These are phyloP conservation scores for Ormyrus nitidulus DNA, from an alignment of 2,888 invertebrate genomes.

Conservation along the genomic window DNA sequence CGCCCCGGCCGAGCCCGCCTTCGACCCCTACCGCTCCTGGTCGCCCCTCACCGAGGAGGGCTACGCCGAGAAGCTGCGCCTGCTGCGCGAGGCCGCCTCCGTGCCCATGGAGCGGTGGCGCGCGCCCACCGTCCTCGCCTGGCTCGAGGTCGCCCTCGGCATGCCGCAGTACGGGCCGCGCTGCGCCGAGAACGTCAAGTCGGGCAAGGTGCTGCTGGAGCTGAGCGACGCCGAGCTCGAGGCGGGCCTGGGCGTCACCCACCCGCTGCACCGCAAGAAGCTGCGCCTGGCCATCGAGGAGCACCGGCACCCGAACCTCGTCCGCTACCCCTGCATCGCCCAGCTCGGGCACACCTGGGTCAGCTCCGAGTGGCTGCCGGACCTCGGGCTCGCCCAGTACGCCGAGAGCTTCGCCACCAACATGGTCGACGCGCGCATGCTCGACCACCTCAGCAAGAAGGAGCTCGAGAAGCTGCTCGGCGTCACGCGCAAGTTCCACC, in stretches of 20 bases:
- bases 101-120: constrained; percentile 94
- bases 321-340: constrained; percentile 91
- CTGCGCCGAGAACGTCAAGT: constrained; percentile 95
- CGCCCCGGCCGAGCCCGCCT: constrained; percentile 77
- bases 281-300: constrained; percentile 95
- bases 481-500: constrained; percentile 95
- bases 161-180: constrained; percentile 95
- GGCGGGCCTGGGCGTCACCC: constrained; percentile 91
- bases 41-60: constrained; percentile 84
- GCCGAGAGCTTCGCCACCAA: constrained; percentile 91
- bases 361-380: constrained; percentile 93
- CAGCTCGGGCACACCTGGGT: constrained; percentile 95
- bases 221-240: constrained; percentile 94
- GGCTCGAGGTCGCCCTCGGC: constrained; percentile 94
- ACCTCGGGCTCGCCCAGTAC: constrained; percentile 93
- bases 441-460: constrained; percentile 94
- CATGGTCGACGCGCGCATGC: constrained; percentile 94
- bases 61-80: constrained; percentile 85
- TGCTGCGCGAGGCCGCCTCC: constrained; percentile 88
- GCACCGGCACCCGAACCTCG: constrained; percentile 89
- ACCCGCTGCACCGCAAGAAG: constrained; percentile 96
- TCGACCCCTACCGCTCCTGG: constrained; percentile 79
- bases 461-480: constrained; percentile 95
- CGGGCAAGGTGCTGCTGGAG: constrained; percentile 95
- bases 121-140: constrained; percentile 94